These are phyloP conservation scores for Campoplex nolae DNA, from an alignment of 2,888 invertebrate genomes.

Conservation along the genomic window DNA sequence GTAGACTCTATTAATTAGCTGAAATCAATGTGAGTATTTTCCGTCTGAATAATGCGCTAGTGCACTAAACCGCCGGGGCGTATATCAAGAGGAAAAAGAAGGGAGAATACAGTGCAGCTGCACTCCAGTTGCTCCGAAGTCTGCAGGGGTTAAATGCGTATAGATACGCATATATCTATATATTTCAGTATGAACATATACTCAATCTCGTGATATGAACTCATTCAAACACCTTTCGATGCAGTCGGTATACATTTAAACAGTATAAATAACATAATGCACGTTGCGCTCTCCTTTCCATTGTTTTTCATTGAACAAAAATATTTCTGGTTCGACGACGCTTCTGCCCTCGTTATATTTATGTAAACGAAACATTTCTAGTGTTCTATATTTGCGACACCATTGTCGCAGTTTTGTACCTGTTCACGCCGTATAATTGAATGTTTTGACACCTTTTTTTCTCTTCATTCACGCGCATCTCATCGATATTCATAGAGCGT, in stretches of 20 bases:
- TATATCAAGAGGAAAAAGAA: not conserved
- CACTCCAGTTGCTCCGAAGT: constrained; percentile 38
- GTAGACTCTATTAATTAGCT: constrained; percentile 50
- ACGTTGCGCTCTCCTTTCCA: not conserved
- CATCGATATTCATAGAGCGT: constrained; percentile 32
- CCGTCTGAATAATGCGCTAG: constrained; percentile 16
- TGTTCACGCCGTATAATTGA: not conserved
- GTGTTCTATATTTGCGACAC: not conserved
- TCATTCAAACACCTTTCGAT: constrained; percentile 8
- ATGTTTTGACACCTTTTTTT: constrained; percentile 6
- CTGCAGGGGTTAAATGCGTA: constrained; percentile 20
- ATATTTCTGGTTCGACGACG: not conserved
- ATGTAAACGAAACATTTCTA: not conserved
- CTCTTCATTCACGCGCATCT: constrained; percentile 1
- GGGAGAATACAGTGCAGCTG: constrained; percentile 36
- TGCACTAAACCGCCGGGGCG: not conserved
- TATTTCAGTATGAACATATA: not conserved
- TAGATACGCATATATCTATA: not conserved
- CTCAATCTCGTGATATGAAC: not conserved
- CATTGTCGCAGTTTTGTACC: not conserved
- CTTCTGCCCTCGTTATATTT: not conserved
- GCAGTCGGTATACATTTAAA: not conserved
- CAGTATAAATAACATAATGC: not conserved
- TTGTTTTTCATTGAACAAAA: constrained; percentile 14
- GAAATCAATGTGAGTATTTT: constrained; percentile 55